A percentile compares a stretch with the other conserved stretches of the same genome.
Conservation (phyloP, 2,888 invertebrate species). For the Apotomis capreana region DNA sequence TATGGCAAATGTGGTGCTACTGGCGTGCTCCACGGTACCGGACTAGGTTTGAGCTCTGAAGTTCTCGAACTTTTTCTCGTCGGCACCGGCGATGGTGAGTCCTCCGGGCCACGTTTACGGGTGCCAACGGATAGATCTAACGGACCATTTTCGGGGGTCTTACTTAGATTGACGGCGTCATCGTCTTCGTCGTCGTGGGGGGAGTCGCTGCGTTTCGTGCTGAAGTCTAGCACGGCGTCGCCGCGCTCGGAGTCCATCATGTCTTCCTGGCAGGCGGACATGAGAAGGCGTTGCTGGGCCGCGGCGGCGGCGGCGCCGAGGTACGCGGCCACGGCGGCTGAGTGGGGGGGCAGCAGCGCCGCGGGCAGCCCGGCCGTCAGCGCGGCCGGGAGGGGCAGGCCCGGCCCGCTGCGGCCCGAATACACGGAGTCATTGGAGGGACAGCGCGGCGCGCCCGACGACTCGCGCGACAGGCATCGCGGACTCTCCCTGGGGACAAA, state of each 20-base stretch:
- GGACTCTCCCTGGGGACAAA: slow-evolving; percentile 91
- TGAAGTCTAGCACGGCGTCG: slow-evolving; percentile 90
- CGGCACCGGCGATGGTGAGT: slow-evolving; percentile 84
- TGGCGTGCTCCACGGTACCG: slow-evolving; percentile 91
- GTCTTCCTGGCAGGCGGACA: slow-evolving; percentile 88
- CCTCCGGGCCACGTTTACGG: slow-evolving; percentile 88
- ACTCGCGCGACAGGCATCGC: slow-evolving; percentile 92
- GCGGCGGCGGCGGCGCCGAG: slow-evolving; percentile 89
- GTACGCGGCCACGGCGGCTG: slow-evolving; percentile 92
- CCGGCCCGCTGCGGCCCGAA: slow-evolving; percentile 85
- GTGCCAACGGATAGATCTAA: slow-evolving; percentile 91
- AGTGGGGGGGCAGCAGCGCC: slow-evolving; percentile 89
- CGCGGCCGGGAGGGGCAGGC: slow-evolving; percentile 81
- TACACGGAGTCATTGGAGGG: slow-evolving; percentile 90
- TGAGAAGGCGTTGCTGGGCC: slow-evolving; percentile 90
- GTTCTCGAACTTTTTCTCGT: slow-evolving; percentile 86
- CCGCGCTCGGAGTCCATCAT: slow-evolving; percentile 84
- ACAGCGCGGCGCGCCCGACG: slow-evolving; percentile 88
- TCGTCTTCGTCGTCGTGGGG: slow-evolving; percentile 82
- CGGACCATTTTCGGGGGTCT: slow-evolving; percentile 87
- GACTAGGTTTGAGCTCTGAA: slow-evolving; percentile 86
- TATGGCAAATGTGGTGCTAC: slow-evolving; percentile 91
- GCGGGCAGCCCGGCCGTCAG: slow-evolving; percentile 87
- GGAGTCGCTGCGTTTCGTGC: slow-evolving; percentile 86
- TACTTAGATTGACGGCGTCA: slow-evolving; percentile 88